A percentile compares a stretch with the other conserved stretches of the same genome.
These are phyloP conservation scores for Rhopalosiphum nymphaeae DNA, from an alignment of 2,888 invertebrate species.

Conservation along the genomic window DNA sequence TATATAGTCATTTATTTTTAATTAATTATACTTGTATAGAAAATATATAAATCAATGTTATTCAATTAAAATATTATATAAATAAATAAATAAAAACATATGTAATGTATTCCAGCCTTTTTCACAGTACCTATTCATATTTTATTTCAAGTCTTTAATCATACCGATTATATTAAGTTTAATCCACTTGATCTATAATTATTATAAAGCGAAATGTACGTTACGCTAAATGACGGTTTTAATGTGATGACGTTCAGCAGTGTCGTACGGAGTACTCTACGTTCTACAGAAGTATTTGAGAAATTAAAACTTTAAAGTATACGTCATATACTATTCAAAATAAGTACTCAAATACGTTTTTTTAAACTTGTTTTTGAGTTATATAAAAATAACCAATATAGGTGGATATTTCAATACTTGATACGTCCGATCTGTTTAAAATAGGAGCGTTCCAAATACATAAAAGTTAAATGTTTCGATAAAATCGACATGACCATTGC, in stretches of 20 bases:
- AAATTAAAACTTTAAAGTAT: not conserved
- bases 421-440: not conserved
- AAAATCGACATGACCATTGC: not conserved
- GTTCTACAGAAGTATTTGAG: not conserved
- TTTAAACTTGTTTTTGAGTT: not conserved
- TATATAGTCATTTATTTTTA: slow-evolving; percentile 20
- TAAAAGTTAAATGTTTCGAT: not conserved
- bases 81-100: slow-evolving; percentile 17
- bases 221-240: not conserved
- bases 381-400: not conserved
- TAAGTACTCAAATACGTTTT: not conserved
- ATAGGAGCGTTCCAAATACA: not conserved
- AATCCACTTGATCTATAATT: not conserved
- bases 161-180: not conserved
- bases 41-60: slow-evolving; percentile 54
- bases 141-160: not conserved
- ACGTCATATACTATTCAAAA: not conserved
- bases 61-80: slow-evolving; percentile 46
- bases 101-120: slow-evolving; percentile 2
- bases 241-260: not conserved
- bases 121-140: not conserved
- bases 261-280: not conserved
- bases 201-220: not conserved
- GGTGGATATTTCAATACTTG: not conserved
- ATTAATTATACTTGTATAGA: slow-evolving; percentile 39